Evolutionary conservation across 2,113 vertebrate genomes (phyloP).

Genomic region (Papio anubis): DNA sequence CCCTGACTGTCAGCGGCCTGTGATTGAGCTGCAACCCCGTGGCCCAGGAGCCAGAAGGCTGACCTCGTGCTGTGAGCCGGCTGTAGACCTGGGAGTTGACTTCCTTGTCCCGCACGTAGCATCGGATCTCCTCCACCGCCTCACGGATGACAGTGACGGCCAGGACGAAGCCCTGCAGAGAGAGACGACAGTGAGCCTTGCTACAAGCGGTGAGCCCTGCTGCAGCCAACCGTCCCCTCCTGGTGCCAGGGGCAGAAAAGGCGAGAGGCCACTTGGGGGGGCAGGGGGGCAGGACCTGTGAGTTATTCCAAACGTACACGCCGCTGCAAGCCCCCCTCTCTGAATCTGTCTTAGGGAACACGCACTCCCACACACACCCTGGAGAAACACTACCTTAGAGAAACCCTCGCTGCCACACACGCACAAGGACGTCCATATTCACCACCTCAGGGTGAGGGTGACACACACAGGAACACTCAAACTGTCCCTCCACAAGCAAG

Average conservation of each 20-base stretch:
- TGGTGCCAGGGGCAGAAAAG: not conserved
- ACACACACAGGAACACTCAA: not conserved
- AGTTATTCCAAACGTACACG: not conserved
- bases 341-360: not conserved
- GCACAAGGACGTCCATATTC: fast-evolving
- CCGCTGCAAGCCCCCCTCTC: not conserved
- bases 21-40: conserved; percentile 58
- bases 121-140: conserved; percentile 95
- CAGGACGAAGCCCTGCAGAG: conserved; percentile 93
- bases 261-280: not conserved
- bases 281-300: not conserved
- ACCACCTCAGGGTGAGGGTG: fast-evolving
- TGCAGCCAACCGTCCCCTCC: not conserved
- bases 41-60: conserved; percentile 67
- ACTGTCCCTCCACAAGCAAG: fast-evolving
- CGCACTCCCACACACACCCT: fast-evolving
- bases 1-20: conserved; percentile 47
- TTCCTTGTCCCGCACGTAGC: conserved; percentile 96
- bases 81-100: conserved; percentile 99
- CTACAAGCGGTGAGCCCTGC: not conserved
- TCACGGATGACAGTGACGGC: conserved; percentile 94
- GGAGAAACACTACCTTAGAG: not conserved
- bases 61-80: conserved; percentile 96
- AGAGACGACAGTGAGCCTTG: not conserved
- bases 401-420: fast-evolving